Base-by-base conservation (phyloP, 2,113 vertebrate species). In the Fukomys damarensis region DNA sequence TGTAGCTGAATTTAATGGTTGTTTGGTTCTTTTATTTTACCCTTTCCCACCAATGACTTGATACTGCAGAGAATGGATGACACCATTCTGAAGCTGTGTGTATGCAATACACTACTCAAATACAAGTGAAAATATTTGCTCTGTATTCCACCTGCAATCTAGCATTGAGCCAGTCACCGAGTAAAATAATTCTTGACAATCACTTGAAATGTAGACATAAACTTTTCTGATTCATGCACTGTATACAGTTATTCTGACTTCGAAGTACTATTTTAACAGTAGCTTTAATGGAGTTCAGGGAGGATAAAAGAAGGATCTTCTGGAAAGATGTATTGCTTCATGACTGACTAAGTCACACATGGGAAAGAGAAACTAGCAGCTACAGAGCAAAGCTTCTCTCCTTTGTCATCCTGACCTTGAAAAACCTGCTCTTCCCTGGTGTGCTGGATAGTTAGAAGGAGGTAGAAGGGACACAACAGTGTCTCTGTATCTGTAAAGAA, bases 161-260 rank as follows among this genome's bases (percentile, higher is more conserved):
- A 93, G 26, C 30, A 66, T 9, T 83, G 41, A 86, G 35, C 30
- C 38, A 41, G 52, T 38, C 20, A 90, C 28, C n/a, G 81, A 30
- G 80, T 32, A 41, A n/a, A 54, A 88, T 93, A 90, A 91, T 74
- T 93, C 32, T 72, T 86, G 56, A 61, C 49, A 4, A 41, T 79
- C 65, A 63, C 94, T 95, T 24, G 85, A 95, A 88, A 61, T 66
- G 41, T 72, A 72, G 58, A 70, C 76, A 10, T 46, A 38, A 90
- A 68, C 43, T 80, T 85, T 96, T 96, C 72, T 93, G 82, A 74
- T 86, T 91, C 17, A 54, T 89, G 89, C 74, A 7, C 24, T 2
- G 22, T 38, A n/a, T 63, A 59, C 10, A 65, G 43, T 80, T 63
- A 65, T 17, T 94, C 41, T 85, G 59, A 83, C 41, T 95, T 91